These are phyloP conservation scores for Valencia hispanica DNA, from an alignment of 2,797 vertebrate genomes.

Conservation along the genomic window DNA sequence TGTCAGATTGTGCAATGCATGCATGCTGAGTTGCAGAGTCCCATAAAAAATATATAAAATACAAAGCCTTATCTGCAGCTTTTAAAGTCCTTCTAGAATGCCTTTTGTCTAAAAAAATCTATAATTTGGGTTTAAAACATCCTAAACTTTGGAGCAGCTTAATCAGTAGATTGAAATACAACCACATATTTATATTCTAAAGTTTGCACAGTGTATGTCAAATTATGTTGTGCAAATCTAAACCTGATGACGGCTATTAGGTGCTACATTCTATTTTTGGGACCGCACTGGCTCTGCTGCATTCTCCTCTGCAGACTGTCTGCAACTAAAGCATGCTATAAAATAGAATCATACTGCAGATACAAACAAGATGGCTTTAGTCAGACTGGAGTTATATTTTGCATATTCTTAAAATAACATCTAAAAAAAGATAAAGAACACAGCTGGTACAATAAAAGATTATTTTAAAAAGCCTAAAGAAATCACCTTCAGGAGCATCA, in stretches of 20 bases:
- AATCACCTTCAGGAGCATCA: background rate
- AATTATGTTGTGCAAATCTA: background rate
- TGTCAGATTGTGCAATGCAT: slow-evolving; percentile 5
- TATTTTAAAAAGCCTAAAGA: background rate
- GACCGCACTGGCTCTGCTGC: background rate
- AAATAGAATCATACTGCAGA: background rate
- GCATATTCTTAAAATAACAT: background rate
- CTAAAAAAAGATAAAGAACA: background rate
- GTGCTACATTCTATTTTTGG: background rate
- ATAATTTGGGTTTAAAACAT: background rate
- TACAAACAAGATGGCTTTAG: background rate
- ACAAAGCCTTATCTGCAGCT: background rate
- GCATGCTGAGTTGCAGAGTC: background rate
- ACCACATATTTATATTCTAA: background rate
- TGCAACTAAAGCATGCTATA: background rate
- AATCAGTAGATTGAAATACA: background rate
- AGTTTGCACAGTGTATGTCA: background rate
- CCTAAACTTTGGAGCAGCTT: background rate
- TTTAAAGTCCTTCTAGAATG: background rate
- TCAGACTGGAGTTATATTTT: background rate
- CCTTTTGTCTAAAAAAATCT: background rate
- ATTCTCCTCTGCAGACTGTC: background rate
- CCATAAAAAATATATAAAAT: slow-evolving; percentile 6
- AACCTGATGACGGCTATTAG: background rate
- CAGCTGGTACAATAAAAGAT: background rate